These are phyloP conservation scores for Pantherophis vulpinus DNA, from an alignment of 2,797 vertebrate genomes.

Conservation along the genomic window DNA sequence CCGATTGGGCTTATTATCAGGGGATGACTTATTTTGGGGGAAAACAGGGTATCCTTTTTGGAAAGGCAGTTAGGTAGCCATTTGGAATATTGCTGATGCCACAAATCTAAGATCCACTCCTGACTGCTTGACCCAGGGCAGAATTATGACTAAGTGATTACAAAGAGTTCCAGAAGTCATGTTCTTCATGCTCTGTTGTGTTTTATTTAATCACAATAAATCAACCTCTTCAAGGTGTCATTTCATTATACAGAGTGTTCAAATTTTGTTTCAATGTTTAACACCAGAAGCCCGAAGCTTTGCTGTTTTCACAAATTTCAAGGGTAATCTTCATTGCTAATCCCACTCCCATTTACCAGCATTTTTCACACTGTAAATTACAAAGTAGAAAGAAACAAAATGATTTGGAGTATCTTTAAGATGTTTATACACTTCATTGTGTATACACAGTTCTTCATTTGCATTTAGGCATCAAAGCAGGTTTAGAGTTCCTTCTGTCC, in stretches of 20 bases:
- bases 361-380: not conserved
- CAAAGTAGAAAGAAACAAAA: not conserved
- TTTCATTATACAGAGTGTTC: not conserved
- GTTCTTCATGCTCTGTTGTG: not conserved
- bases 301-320: not conserved
- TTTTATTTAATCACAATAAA: not conserved
- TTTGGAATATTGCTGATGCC: not conserved
- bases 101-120: not conserved
- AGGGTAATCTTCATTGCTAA: not conserved
- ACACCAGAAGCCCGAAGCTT: not conserved
- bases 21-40: too few relatives aligned
- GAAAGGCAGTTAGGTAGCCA: not conserved
- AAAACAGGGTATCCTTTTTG: not conserved
- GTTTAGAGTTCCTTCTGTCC: not conserved
- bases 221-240: not conserved
- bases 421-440: not conserved
- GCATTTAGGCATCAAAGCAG: constrained; percentile 41
- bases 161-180: not conserved
- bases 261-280: not conserved
- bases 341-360: not conserved
- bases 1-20: too few relatives aligned
- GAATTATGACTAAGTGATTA: not conserved
- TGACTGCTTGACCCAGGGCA: not conserved
- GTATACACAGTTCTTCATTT: constrained; percentile 30
- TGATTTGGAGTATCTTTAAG: not conserved